Evolutionary conservation across 2,797 vertebrate genomes (phyloP).

Genomic region (Vireo griseus): DNA sequence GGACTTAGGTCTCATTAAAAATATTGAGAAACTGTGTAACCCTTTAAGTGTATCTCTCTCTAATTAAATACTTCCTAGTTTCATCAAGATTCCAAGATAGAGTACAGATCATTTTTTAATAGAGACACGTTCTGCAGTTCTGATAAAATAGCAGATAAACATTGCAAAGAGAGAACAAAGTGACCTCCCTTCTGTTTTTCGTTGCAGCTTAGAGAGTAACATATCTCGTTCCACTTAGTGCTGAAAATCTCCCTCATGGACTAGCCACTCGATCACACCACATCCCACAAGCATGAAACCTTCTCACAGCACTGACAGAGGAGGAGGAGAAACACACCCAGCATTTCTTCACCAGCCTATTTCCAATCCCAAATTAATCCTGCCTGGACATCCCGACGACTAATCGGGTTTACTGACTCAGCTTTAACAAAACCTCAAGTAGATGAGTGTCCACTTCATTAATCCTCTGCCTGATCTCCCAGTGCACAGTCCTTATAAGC

Average conservation of each 20-base stretch:
- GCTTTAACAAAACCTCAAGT: background rate
- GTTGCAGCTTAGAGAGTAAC: background rate
- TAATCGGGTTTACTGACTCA: background rate
- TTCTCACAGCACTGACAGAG: background rate
- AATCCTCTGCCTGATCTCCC: background rate
- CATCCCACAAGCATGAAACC: accelerated
- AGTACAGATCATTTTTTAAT: background rate
- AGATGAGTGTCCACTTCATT: background rate
- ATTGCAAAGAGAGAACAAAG: background rate
- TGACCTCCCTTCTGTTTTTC: background rate
- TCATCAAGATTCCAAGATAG: background rate
- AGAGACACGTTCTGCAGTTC: background rate
- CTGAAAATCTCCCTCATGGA: background rate
- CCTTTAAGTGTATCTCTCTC: background rate
- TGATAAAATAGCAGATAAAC: background rate
- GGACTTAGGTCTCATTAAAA: background rate
- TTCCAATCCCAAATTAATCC: background rate
- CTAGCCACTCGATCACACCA: background rate
- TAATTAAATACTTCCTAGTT: background rate
- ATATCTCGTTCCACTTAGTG: background rate
- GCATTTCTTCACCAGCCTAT: background rate
- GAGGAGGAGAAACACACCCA: background rate
- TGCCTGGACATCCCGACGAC: background rate
- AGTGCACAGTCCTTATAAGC: background rate
- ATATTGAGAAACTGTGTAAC: background rate